Evolutionary conservation across 2,113 vertebrate species (phyloP).

Genomic region (Boleophthalmus pectinirostris): DNA sequence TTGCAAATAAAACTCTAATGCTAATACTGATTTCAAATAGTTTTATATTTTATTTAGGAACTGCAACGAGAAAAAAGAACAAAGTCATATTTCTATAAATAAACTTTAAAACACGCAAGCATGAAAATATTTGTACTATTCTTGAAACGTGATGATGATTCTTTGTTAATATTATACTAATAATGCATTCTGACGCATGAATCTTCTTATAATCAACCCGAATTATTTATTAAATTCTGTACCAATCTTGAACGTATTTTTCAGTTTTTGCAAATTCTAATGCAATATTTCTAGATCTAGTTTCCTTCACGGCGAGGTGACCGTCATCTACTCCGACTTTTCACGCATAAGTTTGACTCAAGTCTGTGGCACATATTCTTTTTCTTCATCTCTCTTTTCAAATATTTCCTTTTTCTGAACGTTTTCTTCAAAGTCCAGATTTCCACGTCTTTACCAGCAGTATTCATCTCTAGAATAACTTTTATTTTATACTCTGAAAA

Average conservation of each 20-base stretch:
- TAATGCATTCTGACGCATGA: background rate
- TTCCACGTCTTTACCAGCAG: slow-evolving; percentile 6
- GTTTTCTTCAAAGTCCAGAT: background rate
- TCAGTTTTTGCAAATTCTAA: background rate
- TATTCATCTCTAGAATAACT: background rate
- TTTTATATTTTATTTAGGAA: slow-evolving; percentile 1
- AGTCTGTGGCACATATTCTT: background rate
- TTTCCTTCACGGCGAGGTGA: background rate
- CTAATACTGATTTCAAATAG: no score
- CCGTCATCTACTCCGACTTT: background rate
- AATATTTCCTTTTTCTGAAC: background rate
- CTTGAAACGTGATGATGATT: background rate
- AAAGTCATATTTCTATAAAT: slow-evolving; percentile 1
- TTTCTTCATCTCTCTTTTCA: background rate
- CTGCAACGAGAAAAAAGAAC: background rate
- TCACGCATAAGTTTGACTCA: background rate
- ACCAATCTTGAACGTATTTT: background rate
- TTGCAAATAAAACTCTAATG: background rate
- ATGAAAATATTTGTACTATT: background rate
- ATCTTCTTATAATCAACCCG: background rate
- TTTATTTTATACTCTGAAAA: slow-evolving; percentile 3
- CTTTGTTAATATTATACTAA: background rate
- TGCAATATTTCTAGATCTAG: background rate
- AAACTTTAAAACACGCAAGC: background rate
- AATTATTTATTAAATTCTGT: background rate